Percentiles rank a stretch among this genome's conserved stretches.
Evolutionary conservation across 2,888 invertebrate genomes (phyloP).

Genomic region (Andricus quercusramuli): DNA sequence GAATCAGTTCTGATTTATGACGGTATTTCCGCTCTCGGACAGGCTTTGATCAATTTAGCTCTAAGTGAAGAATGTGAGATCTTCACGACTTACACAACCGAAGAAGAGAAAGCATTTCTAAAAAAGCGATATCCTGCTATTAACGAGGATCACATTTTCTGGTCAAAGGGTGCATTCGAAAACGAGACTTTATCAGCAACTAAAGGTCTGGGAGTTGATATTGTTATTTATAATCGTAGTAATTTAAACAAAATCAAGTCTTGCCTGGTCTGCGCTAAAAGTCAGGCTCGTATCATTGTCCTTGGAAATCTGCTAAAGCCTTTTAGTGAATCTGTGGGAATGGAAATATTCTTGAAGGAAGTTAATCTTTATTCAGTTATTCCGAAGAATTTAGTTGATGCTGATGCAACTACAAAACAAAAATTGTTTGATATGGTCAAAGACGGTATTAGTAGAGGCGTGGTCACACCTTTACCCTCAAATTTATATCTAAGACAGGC

Average conservation of each 20-base stretch:
- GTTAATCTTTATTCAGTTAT: conserved; percentile 76
- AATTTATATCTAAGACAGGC: neutral
- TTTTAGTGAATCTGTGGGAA: conserved; percentile 79
- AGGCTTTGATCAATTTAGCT: too few species aligned
- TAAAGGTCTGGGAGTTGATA: conserved; percentile 80
- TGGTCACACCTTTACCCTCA: neutral
- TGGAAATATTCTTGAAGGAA: conserved; percentile 56
- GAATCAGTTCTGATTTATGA: conserved; percentile 73
- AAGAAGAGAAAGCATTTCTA: too few species aligned
- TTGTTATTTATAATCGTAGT: conserved; percentile 83
- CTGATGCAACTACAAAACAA: conserved; percentile 81
- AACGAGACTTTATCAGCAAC: conserved; percentile 84
- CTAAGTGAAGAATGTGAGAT: too few species aligned
- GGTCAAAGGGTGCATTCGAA: conserved; percentile 84
- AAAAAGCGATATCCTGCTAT: too few species aligned
- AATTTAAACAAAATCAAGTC: conserved; percentile 81
- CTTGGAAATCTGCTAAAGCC: conserved; percentile 77
- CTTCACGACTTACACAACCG: too few species aligned
- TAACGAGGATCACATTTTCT: too few species aligned
- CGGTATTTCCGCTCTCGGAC: too few species aligned
- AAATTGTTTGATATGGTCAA: conserved; percentile 81
- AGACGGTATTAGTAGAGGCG: conserved; percentile 70
- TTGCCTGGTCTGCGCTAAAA: conserved; percentile 80
- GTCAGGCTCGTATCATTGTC: conserved; percentile 80
- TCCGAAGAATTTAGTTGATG: conserved; percentile 50